Evolutionary conservation across 2,113 vertebrate genomes (phyloP).

Genomic region (Anolis sagrei): DNA sequence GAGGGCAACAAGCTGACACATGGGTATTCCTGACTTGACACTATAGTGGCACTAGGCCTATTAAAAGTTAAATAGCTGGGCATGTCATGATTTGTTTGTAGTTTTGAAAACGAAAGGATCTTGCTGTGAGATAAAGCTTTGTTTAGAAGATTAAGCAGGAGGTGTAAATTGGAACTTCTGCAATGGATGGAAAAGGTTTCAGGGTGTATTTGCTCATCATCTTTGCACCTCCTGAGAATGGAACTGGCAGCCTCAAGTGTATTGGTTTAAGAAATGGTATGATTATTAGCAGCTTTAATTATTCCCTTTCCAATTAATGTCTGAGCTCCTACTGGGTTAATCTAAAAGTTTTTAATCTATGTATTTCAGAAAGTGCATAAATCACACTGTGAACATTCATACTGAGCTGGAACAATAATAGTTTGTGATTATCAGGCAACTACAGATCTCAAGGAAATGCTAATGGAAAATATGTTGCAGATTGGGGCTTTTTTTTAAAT

Average conservation of each 20-base stretch:
- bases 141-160: slow-evolving; percentile 8
- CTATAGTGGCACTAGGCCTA: neutral
- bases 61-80: slow-evolving; percentile 9
- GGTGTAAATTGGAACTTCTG: slow-evolving; percentile 20
- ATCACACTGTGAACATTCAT: slow-evolving; percentile 60
- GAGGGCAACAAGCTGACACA: neutral
- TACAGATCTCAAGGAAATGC: slow-evolving; percentile 60
- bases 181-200: slow-evolving; percentile 33
- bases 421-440: slow-evolving; percentile 68
- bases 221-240: slow-evolving; percentile 50
- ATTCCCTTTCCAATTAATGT: slow-evolving; percentile 74
- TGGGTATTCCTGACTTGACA: neutral
- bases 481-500: slow-evolving; percentile 28
- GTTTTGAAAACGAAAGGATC: neutral
- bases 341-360: slow-evolving; percentile 65
- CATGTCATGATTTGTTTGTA: neutral
- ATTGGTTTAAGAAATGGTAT: slow-evolving; percentile 61
- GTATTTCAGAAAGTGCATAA: slow-evolving; percentile 63
- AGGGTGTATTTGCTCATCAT: slow-evolving; percentile 46
- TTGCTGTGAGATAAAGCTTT: slow-evolving; percentile 29
- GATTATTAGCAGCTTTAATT: slow-evolving; percentile 71
- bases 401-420: slow-evolving; percentile 56
- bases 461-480: slow-evolving; percentile 48
- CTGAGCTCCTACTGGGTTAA: slow-evolving; percentile 66
- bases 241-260: slow-evolving; percentile 41